phyloP scores from a whole-genome alignment of 2,797 vertebrate species.

The Myotis myotis region DNA sequence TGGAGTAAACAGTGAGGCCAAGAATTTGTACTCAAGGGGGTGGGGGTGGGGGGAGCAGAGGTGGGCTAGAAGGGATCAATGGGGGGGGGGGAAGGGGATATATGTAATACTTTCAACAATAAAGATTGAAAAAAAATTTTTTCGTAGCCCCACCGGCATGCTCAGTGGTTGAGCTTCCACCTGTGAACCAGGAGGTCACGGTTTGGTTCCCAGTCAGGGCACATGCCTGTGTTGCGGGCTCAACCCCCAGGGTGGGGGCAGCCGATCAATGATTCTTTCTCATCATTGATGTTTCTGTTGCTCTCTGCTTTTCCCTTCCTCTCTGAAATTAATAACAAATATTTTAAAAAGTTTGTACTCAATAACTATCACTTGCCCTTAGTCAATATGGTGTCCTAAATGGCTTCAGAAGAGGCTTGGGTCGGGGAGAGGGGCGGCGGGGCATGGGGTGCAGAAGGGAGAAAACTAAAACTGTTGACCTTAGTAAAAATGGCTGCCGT shows the following conservation, averaged over 20 bases:
- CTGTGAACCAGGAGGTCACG: background rate
- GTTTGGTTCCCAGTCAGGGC: background rate
- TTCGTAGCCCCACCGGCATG: background rate
- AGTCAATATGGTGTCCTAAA: slow-evolving; percentile 54
- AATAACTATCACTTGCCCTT: background rate
- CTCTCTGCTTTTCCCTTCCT: background rate
- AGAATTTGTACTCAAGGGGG: background rate
- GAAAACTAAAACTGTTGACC: background rate
- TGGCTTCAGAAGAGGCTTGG: background rate
- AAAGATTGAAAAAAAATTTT: no score
- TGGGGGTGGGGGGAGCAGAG: fast-evolving
- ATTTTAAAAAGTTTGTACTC: background rate
- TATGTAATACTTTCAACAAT: no score
- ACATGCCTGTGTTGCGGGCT: background rate
- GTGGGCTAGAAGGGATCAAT: no score
- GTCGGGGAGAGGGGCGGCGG: fast-evolving
- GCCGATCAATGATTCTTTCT: background rate
- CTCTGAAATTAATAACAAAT: background rate
- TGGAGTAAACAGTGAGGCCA: background rate
- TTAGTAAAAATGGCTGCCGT: slow-evolving; percentile 74
- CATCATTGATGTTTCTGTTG: background rate
- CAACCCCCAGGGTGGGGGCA: background rate
- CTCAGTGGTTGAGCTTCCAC: background rate
- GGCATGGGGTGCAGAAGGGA: fast-evolving
- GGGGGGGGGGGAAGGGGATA: no score